Evolutionary conservation across 2,888 invertebrate species (phyloP).

Genomic region (Elmis aenea): DNA sequence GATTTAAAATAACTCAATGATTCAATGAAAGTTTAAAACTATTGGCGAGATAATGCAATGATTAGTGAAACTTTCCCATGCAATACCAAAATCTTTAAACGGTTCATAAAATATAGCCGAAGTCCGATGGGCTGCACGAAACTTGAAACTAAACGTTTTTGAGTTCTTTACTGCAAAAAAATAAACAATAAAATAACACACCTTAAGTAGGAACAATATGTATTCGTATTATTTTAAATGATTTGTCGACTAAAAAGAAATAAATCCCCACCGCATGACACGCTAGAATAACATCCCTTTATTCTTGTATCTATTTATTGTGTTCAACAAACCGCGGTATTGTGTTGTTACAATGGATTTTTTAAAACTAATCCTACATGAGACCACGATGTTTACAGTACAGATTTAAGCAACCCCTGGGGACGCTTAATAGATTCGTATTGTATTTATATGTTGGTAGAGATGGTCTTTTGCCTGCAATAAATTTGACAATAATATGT

Average conservation of each 20-base stretch:
- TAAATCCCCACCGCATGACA: slow-evolving; percentile 30
- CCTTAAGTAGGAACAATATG: slow-evolving; percentile 11
- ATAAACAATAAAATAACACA: no score
- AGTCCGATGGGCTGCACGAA: no score
- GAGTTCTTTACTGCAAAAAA: no score
- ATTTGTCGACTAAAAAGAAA: slow-evolving; percentile 16
- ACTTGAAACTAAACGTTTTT: no score
- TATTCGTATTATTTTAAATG: slow-evolving; percentile 21
- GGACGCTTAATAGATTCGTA: slow-evolving; percentile 12
- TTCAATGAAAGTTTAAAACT: no score
- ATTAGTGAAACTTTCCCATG: no score
- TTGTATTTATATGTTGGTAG: slow-evolving; percentile 16
- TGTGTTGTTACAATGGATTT: slow-evolving; percentile 20
- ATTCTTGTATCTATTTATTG: slow-evolving; percentile 40
- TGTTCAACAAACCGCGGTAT: slow-evolving; percentile 32
- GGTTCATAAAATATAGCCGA: no score
- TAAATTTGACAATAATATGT: slow-evolving; percentile 13
- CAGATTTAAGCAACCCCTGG: slow-evolving; percentile 14
- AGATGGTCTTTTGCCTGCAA: slow-evolving; percentile 8
- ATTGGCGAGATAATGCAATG: no score
- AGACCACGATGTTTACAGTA: slow-evolving; percentile 17
- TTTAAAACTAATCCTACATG: slow-evolving; percentile 20
- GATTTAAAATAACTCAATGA: no score
- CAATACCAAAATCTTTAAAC: no score
- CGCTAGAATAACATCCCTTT: slow-evolving; percentile 44